A percentile compares a stretch with the other conserved stretches of the same genome.
Conservation (phyloP, 2,113 vertebrate genomes). For the Phrynosoma blainvillii region DNA sequence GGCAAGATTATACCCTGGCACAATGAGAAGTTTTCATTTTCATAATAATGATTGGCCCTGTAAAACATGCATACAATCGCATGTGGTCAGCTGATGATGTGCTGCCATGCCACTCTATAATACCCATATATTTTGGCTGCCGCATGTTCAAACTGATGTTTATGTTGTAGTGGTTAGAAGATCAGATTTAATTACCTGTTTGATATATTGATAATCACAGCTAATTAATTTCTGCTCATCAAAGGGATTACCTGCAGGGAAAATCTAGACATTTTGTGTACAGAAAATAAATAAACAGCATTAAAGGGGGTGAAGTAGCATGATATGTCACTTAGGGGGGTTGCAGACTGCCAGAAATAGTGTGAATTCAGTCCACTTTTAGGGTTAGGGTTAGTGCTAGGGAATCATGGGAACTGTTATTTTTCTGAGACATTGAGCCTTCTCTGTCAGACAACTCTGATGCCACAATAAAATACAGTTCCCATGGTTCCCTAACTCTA, state of each 20-base stretch:
- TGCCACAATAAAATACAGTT: no score
- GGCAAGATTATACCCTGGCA: not conserved
- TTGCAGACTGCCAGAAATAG: no score
- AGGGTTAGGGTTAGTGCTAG: no score
- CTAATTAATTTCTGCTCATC: conserved; percentile 1
- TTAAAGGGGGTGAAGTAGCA: not conserved
- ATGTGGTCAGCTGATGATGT: not conserved
- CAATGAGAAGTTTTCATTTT: not conserved
- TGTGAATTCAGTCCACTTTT: no score
- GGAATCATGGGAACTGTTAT: no score
- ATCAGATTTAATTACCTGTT: not conserved
- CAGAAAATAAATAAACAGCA: not conserved
- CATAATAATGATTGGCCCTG: not conserved
- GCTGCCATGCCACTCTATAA: not conserved
- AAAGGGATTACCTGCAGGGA: not conserved
- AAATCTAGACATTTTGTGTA: not conserved
- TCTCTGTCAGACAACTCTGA: no score
- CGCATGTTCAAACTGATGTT: not conserved
- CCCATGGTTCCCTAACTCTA: no score
- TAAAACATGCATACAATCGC: not conserved
- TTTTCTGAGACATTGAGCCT: no score
- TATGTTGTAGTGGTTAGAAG: not conserved
- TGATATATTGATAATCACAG: not conserved
- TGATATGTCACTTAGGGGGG: not conserved
- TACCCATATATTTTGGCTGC: no score